Conservation (phyloP, 1,140 invertebrate species). For the Semibalanus balanoides region DNA sequence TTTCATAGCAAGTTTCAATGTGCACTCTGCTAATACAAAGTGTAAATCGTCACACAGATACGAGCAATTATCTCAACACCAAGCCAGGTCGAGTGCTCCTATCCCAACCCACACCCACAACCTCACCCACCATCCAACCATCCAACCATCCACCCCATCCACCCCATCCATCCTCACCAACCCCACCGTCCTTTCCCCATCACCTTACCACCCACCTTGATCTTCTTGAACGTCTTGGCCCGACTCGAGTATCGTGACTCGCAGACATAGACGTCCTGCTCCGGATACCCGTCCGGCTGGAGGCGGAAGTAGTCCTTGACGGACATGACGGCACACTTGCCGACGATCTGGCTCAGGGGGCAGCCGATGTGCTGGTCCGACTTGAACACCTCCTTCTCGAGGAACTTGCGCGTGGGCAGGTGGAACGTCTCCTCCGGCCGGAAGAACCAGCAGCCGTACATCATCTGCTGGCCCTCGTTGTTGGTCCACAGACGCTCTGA, state of each 20-base stretch:
- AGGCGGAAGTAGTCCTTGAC: slow-evolving; percentile 90
- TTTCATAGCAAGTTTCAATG: too few species aligned
- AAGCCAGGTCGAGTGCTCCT: too few species aligned
- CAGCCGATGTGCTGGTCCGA: slow-evolving; percentile 72
- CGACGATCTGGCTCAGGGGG: slow-evolving; percentile 72
- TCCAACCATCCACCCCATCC: too few species aligned
- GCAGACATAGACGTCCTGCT: slow-evolving; percentile 94
- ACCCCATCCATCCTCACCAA: too few species aligned
- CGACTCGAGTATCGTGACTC: slow-evolving; percentile 84
- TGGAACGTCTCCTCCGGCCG: slow-evolving; percentile 87
- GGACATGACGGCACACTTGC: slow-evolving; percentile 83
- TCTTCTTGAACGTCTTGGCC: slow-evolving; percentile 80
- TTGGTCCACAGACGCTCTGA: slow-evolving; percentile 45
- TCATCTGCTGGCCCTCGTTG: slow-evolving; percentile 63
- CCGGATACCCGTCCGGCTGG: slow-evolving; percentile 68
- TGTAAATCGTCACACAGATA: too few species aligned
- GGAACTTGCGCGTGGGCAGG: slow-evolving; percentile 81
- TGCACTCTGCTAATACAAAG: too few species aligned
- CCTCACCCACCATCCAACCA: too few species aligned
- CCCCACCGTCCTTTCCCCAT: too few species aligned
- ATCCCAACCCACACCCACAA: too few species aligned
- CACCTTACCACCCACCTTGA: slow-evolving; percentile 67
- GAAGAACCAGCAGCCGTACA: slow-evolving; percentile 77
- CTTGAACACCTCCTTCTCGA: slow-evolving; percentile 77
- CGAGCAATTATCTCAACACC: too few species aligned